These are phyloP conservation scores for Tangara arthus DNA, from an alignment of 2,797 vertebrate genomes.

Conservation along the genomic window DNA sequence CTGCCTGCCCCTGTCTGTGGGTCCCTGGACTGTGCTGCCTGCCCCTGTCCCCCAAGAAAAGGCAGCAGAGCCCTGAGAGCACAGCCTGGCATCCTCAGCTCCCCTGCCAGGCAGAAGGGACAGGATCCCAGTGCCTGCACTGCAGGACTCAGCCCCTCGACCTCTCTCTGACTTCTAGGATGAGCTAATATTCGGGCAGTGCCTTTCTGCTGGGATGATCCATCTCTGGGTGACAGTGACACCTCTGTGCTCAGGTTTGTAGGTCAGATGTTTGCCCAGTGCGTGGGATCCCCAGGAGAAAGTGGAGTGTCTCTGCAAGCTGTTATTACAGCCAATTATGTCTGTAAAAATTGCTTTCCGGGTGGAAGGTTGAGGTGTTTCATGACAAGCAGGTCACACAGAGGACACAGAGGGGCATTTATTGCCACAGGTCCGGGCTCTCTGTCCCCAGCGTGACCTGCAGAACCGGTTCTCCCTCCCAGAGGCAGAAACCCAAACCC, in stretches of 20 bases:
- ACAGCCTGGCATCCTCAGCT: background rate
- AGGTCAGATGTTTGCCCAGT: background rate
- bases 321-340: conserved; percentile 33
- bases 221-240: background rate
- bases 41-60: background rate
- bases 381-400: conserved; percentile 6
- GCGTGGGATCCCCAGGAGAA: conserved; percentile 38
- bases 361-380: conserved; percentile 23
- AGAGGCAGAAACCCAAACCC: background rate
- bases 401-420: conserved; percentile 3
- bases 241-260: background rate
- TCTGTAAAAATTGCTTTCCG: conserved; percentile 17
- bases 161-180: background rate
- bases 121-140: background rate
- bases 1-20: background rate
- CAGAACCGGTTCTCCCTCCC: conserved; percentile 39
- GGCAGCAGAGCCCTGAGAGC: background rate
- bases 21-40: background rate
- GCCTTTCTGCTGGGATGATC: background rate
- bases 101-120: background rate
- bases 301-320: background rate
- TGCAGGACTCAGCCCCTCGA: background rate
- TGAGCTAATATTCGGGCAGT: background rate
- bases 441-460: background rate
- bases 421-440: background rate